Base-by-base conservation (phyloP, 2,113 vertebrate genomes). In the Speoplatyrhinus poulsoni region DNA sequence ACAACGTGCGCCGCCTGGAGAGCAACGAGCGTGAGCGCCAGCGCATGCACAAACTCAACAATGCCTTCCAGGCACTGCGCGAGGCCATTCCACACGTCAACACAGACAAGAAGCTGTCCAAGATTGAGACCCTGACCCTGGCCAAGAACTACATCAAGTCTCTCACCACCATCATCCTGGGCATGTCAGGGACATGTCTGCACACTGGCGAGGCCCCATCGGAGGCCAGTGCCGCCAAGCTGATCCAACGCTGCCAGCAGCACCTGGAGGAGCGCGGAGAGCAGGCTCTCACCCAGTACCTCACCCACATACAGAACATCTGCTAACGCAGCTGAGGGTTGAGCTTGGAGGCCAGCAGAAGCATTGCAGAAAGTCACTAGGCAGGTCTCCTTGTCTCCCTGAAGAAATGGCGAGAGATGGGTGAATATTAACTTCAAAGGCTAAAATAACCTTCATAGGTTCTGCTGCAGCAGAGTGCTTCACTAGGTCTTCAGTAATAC, bases 21-120 rank as follows among this genome's bases (percentile, higher is more conserved):
- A 99, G 97, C 89, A 99, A 99, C 0, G 96, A 99, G 85, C 89
- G 97, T 0, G 98, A 99, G 80, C 92, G 98, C 17, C 96, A 98
- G 88, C 93, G 98, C 33, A 99, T 99, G 98, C 98, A 99, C 92
- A 98, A 98, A 77, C 96, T 99, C 69, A 99, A 99, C 93, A 98
- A 97, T 0, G 98, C 98, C 0, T 99, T 99, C 89, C 97, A 99
- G 85, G 97, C 96, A 0, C 63, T 99, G 74, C 90, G 95, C 0
- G 98, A 99, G 89, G 94, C 95, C 81, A 98, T 99, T 82, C 98
- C 98, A 0, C 98, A 99, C 0, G 95, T 99, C 61, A 93, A 95
- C 11, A 95, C 93, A 0, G 97, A 97, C 82, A 96, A 96, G 89
- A 99, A 98, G 76, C 95, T 99, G 3, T 99, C 98, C 87, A 99